Evolutionary conservation across 30 jellyfish, hydroid and myxozoan genomes (phyloP), one percentile per base, ranked within the genome.

Genomic region (Rhopilema esculentum): DNA sequence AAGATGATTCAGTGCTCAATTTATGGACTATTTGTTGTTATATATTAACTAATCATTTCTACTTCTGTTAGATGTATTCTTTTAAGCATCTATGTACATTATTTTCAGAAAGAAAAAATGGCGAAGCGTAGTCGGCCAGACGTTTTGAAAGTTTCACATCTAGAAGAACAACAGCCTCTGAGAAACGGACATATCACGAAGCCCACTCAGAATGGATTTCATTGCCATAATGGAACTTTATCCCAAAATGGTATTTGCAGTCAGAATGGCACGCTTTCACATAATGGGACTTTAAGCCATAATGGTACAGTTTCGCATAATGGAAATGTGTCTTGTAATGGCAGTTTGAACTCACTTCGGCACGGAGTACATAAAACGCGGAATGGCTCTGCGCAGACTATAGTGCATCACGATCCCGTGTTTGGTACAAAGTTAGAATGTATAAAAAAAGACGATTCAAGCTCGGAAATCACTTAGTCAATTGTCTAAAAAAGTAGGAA

Each of bases 381-480:
- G 20, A 84, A 71, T 48, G 93, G 93, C 19, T 86, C 87, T 21
- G 82, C 87, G 15, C 77, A 71, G 24, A 84, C 93, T 4, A 75
- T 84, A 9, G 93, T 84, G 18, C 93, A 73, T 32, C 93, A 84
- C 30, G 93, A 84, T 66, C 93, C 93, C 1, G 19, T 72, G 15
- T 50, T 69, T 23, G 93, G 93, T 32, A 84, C 93, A 79, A 84
- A 80, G 65, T 69, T 84, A n/a, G 87, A 84, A 32, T 84, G 75
- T 73, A 31, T 84, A 15, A 84, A 86, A 16, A 79, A 84, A 30
- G 75, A 69, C 19, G 80, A 29, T 40, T 61, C 89, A 31, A 16
- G 22, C 15, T 23, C 61, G 1, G 61, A 74, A 0, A 53, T 26
- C 25, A 62, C 89, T 15, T 71, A 26, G 52, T 16, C 19, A 1